These are phyloP conservation scores for Ectropis grisescens DNA, from an alignment of 1,140 invertebrate species.

Conservation along the genomic window DNA sequence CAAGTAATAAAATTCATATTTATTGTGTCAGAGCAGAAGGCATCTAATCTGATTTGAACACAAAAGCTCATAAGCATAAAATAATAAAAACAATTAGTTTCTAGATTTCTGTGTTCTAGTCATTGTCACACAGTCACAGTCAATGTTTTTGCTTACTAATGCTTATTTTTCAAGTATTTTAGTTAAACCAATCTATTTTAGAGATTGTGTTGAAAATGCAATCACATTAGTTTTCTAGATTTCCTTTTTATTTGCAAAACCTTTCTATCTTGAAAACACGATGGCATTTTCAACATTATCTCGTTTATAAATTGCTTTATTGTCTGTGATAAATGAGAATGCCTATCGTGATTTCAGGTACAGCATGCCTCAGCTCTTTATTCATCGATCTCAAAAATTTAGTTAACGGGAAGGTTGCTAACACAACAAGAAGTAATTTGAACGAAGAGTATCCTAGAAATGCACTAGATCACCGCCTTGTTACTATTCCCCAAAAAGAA, in stretches of 20 bases:
- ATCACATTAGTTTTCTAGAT: slow-evolving; percentile 47
- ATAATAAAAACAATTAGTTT: too few species aligned
- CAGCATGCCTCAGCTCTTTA: slow-evolving; percentile 50
- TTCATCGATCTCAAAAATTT: slow-evolving; percentile 63
- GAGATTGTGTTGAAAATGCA: slow-evolving; percentile 69
- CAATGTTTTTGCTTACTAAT: slow-evolving; percentile 27
- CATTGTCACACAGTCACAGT: too few species aligned
- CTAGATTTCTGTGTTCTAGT: too few species aligned
- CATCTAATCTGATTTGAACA: too few species aligned
- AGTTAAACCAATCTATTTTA: slow-evolving; percentile 12
- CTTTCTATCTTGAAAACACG: slow-evolving; percentile 58
- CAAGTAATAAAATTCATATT: too few species aligned
- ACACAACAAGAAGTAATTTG: slow-evolving; percentile 26
- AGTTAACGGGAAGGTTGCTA: slow-evolving; percentile 57
- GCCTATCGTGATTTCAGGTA: slow-evolving; percentile 68
- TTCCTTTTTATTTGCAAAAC: slow-evolving; percentile 51
- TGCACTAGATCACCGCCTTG: slow-evolving; percentile 46
- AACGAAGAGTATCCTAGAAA: slow-evolving; percentile 39
- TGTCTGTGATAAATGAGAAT: slow-evolving; percentile 48
- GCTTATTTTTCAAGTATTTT: slow-evolving; percentile 20
- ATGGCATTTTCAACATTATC: slow-evolving; percentile 68
- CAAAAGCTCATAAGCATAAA: too few species aligned
- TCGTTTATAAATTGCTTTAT: slow-evolving; percentile 20
- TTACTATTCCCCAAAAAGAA: slow-evolving; percentile 67
- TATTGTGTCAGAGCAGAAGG: too few species aligned